Evolutionary conservation across 2,888 invertebrate genomes (phyloP), one percentile per base, ranked within the genome.

Genomic region (Drosophila atripex): DNA sequence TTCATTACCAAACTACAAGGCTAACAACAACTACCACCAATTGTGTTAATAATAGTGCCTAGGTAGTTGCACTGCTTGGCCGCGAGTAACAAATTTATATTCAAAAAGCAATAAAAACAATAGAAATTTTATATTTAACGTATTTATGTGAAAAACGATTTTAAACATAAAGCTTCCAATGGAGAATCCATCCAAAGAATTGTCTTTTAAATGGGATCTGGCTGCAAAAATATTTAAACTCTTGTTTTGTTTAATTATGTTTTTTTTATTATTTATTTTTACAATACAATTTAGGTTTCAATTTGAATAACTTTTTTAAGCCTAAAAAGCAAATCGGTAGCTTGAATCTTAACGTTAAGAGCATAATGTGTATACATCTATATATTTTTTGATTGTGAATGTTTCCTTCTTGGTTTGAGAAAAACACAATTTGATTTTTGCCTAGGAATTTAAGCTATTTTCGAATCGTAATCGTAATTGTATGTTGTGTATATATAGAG

Each of bases 51-150:
- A 51, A 59, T 75, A 54, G 47, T 47, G 30, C 47, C 46, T 46
- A 32, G 54, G 46, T 46, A 21, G n/a, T 41, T 41, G 39, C 39
- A 8, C 18, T 18, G 30, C 16, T 49, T 32, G 18, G 30, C 49
- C 18, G 16, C 16, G 16, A 41, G 18, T 18, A 18, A 41, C 39
- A 8, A 43, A 43, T 43, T 18, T 21, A 21, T 43, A 21, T 21
- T 21, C 55, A 59, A 71, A 57, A 70, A 78, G 79, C 79, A 79
- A 79, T 78, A 78, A 82, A 78, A 75, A 64, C 35, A 32, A 30
- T 35, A 60, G 8, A 38, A 30, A 45, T 54, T 47, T 25, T 54
- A 45, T 12, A 49, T 7, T 35, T 35, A 35, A 41, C 41, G 16
- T 41, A 41, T 41, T 41, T 41, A 41, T 41, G 18, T 41, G 2